These are phyloP conservation scores for Cerceris ruficornis DNA, from an alignment of 2,888 invertebrate species.

Conservation along the genomic window DNA sequence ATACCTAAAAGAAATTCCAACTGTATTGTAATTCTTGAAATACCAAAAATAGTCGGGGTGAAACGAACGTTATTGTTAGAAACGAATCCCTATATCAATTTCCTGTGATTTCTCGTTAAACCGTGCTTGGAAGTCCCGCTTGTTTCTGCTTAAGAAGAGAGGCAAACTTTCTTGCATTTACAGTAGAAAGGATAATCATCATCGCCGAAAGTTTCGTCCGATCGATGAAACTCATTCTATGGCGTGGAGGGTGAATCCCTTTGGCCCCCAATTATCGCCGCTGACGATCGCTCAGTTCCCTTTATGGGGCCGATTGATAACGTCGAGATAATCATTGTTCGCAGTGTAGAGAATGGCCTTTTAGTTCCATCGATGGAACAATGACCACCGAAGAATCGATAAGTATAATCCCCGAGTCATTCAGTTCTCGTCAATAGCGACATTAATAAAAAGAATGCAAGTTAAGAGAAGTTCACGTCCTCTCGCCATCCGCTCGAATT, in stretches of 20 bases:
- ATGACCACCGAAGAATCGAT: conserved; percentile 34
- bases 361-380: conserved; percentile 28
- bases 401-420: conserved; percentile 17
- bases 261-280: conserved; percentile 52
- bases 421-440: background rate
- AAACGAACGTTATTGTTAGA: too few relatives aligned
- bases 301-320: conserved; percentile 47
- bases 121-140: conserved; percentile 1
- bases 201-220: conserved; percentile 46
- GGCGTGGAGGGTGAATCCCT: conserved; percentile 48
- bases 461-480: background rate
- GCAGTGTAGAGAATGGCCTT: conserved; percentile 25
- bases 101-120: background rate
- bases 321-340: conserved; percentile 58
- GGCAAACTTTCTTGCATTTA: background rate
- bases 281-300: conserved; percentile 24
- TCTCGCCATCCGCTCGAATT: background rate
- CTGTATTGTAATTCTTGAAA: too few relatives aligned
- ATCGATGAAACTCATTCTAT: conserved; percentile 46
- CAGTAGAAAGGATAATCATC: conserved; percentile 37
- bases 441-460: background rate
- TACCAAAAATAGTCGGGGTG: too few relatives aligned
- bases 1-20: too few relatives aligned
- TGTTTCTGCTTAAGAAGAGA: background rate
- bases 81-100: background rate